These are phyloP conservation scores for Scarus forsteni DNA, from an alignment of 2,797 vertebrate genomes.

Conservation along the genomic window DNA sequence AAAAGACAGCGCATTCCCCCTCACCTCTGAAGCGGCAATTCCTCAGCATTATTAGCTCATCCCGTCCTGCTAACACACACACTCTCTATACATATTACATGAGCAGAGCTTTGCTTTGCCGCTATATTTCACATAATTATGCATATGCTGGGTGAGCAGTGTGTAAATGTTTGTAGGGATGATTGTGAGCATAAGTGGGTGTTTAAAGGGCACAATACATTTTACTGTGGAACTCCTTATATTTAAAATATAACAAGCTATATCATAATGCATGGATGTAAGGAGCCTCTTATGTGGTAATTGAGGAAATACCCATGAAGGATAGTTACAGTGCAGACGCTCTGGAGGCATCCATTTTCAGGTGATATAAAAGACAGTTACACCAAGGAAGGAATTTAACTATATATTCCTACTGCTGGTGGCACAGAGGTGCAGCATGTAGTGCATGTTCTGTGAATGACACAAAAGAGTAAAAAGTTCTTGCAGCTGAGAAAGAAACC, in stretches of 20 bases:
- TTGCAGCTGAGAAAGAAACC: conserved; percentile 39
- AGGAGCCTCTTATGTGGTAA: background rate
- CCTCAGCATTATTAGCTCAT: conserved; percentile 33
- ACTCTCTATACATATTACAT: conserved; percentile 63
- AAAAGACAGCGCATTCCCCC: conserved; percentile 21
- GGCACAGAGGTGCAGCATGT: too few species aligned
- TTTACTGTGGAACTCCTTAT: conserved; percentile 19
- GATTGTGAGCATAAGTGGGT: conserved; percentile 41
- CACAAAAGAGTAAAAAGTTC: conserved; percentile 38
- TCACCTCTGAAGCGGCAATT: conserved; percentile 27
- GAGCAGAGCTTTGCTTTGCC: conserved; percentile 51
- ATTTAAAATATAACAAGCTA: conserved; percentile 17
- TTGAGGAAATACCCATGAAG: background rate
- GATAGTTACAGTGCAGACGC: background rate
- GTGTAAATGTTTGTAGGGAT: conserved; percentile 71
- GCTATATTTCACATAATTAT: conserved; percentile 64
- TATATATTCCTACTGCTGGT: too few species aligned
- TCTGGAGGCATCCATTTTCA: background rate
- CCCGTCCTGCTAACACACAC: conserved; percentile 38
- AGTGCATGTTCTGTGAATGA: conserved; percentile 15
- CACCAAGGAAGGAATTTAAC: background rate
- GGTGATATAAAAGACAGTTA: background rate
- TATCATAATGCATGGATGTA: conserved; percentile 4
- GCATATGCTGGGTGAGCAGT: conserved; percentile 37
- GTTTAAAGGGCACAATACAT: conserved; percentile 51